Conservation (phyloP, 2,113 vertebrate species). For the Oreochromis aureus region DNA sequence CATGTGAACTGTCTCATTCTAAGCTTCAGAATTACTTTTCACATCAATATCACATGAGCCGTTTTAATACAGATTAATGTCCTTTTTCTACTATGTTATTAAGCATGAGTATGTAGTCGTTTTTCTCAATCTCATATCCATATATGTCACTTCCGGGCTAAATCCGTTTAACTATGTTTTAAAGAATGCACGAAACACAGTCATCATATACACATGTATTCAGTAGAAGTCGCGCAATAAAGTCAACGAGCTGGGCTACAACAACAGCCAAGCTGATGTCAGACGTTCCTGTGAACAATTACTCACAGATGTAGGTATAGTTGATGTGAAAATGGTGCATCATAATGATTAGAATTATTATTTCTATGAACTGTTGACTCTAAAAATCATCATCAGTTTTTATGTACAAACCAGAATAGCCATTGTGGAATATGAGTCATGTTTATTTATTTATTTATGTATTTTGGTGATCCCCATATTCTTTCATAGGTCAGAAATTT, state of each 20-base stretch:
- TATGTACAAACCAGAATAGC: background rate
- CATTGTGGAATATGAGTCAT: background rate
- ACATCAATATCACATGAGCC: background rate
- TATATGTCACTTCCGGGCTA: background rate
- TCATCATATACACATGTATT: background rate
- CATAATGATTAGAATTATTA: constrained; percentile 17
- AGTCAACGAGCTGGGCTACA: background rate
- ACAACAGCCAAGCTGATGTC: background rate
- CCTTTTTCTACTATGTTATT: background rate
- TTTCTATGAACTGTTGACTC: background rate
- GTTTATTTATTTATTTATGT: background rate
- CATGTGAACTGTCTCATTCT: background rate
- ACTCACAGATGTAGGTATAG: constrained; percentile 5
- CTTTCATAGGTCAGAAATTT: constrained; percentile 2
- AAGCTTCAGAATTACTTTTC: background rate
- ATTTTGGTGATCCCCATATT: background rate
- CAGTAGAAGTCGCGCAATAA: background rate
- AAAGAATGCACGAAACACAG: background rate
- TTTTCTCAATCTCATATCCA: background rate
- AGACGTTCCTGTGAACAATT: background rate
- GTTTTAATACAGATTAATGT: background rate
- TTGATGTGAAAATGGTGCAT: constrained; percentile 15
- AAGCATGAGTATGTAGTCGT: background rate
- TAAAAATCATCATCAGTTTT: background rate
- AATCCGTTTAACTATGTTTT: background rate